Conservation (phyloP, 2,113 vertebrate genomes). For the Istiophorus platypterus region DNA sequence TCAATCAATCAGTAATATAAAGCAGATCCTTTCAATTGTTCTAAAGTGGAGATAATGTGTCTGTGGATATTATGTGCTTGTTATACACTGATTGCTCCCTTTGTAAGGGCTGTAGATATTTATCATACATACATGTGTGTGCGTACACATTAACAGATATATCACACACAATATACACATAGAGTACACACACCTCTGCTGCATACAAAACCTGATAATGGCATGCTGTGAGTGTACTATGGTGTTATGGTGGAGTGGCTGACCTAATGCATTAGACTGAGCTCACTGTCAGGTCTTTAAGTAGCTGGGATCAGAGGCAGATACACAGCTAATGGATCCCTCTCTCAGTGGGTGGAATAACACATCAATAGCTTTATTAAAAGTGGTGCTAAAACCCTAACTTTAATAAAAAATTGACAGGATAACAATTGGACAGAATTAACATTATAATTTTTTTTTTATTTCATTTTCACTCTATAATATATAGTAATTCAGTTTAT, state of each 20-base stretch:
- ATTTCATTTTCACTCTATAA: slow-evolving; percentile 13
- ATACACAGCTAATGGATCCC: slow-evolving; percentile 82
- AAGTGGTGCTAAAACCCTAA: slow-evolving; percentile 38
- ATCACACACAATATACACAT: slow-evolving; percentile 30
- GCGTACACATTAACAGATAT: background rate
- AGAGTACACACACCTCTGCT: slow-evolving; percentile 28
- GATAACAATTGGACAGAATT: slow-evolving; percentile 29
- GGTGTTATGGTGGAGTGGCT: slow-evolving; percentile 77
- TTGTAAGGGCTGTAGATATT: slow-evolving; percentile 23
- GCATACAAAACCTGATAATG: slow-evolving; percentile 78
- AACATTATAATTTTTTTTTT: slow-evolving; percentile 31
- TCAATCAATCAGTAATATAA: background rate
- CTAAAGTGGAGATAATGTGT: background rate
- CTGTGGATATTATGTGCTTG: background rate
- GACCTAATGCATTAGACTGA: slow-evolving; percentile 83
- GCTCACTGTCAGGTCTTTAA: slow-evolving; percentile 82
- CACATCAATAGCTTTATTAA: slow-evolving; percentile 61
- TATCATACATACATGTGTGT: background rate
- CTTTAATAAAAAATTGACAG: slow-evolving; percentile 41
- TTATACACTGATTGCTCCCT: background rate
- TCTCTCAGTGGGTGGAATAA: slow-evolving; percentile 79
- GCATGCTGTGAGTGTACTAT: slow-evolving; percentile 79
- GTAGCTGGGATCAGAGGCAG: slow-evolving; percentile 79
- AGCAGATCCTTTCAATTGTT: background rate
- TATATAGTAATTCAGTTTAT: background rate